Evolutionary conservation across 2,113 vertebrate species (phyloP).

Genomic region (Embiotoca jacksoni): DNA sequence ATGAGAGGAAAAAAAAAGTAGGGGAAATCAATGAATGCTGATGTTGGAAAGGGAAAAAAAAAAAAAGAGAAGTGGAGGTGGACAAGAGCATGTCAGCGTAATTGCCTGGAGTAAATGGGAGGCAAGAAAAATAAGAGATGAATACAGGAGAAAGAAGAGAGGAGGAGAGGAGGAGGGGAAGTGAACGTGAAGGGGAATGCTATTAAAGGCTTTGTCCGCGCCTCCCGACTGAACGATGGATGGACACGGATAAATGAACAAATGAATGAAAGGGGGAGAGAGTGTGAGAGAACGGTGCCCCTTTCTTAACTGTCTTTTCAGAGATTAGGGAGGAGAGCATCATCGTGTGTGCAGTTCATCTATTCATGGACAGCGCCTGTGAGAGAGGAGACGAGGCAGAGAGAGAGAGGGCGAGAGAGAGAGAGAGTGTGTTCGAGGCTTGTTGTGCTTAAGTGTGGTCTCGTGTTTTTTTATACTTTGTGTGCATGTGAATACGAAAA

Average conservation of each 20-base stretch:
- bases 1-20: conserved; percentile 39
- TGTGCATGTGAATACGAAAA: conserved; percentile 43
- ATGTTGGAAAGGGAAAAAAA: conserved; percentile 48
- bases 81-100: conserved; percentile 66
- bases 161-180: conserved; percentile 71
- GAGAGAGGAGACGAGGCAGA: conserved; percentile 43
- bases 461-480: conserved; percentile 29
- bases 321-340: conserved; percentile 76
- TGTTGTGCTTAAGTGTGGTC: conserved; percentile 54
- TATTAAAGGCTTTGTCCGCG: conserved; percentile 75
- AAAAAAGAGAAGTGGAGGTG: conserved; percentile 47
- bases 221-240: conserved; percentile 68
- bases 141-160: conserved; percentile 68
- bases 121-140: conserved; percentile 69
- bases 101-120: conserved; percentile 72
- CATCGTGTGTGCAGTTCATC: conserved; percentile 61
- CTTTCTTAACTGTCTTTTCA: conserved; percentile 77
- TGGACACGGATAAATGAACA: conserved; percentile 78
- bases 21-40: conserved; percentile 66
- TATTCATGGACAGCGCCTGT: conserved; percentile 70
- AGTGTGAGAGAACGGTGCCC: conserved; percentile 78
- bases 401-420: too few species aligned
- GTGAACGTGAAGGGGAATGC: conserved; percentile 77
- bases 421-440: conserved; percentile 21
- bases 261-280: conserved; percentile 72